A percentile compares a stretch with the other conserved stretches of the same genome.
These are phyloP conservation scores for Channa maculata DNA, from an alignment of 2,113 vertebrate genomes.

Conservation along the genomic window DNA sequence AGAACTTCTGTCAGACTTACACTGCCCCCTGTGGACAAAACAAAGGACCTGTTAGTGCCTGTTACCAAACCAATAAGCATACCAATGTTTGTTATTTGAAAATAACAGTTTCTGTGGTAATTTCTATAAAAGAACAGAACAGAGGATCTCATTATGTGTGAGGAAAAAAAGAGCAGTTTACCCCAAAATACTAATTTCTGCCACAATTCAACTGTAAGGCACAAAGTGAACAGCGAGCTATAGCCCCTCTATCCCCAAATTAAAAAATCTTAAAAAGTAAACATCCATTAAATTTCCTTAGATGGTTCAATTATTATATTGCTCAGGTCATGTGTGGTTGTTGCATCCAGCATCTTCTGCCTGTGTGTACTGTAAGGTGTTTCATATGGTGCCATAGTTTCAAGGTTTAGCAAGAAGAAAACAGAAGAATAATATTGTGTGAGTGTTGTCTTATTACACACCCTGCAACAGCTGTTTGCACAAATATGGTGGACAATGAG, in stretches of 20 bases:
- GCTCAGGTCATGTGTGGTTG: not conserved
- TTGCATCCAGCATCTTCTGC: not conserved
- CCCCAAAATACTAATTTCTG: not conserved
- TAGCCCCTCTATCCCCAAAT: no score
- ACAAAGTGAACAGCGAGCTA: not conserved
- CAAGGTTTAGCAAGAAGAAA: no score
- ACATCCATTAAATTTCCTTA: not conserved
- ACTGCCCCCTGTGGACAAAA: conserved; percentile 76
- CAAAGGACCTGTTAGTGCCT: not conserved
- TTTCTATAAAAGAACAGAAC: not conserved
- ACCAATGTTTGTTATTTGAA: not conserved
- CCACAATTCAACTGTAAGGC: not conserved
- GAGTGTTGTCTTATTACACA: no score
- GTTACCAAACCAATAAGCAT: not conserved
- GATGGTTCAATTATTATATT: not conserved
- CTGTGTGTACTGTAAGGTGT: not conserved
- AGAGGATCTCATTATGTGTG: not conserved
- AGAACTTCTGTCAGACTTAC: conserved; percentile 88
- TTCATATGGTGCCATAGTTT: no score
- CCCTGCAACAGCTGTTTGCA: no score
- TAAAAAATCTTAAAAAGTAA: not conserved
- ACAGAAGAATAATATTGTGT: no score
- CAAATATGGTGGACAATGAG: no score
- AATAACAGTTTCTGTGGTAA: no score
- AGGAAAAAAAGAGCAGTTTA: not conserved